Percentiles rank a stretch among this genome's conserved stretches.
phyloP scores from a whole-genome alignment of 2,113 vertebrate genomes.

The Lophius piscatorius region DNA sequence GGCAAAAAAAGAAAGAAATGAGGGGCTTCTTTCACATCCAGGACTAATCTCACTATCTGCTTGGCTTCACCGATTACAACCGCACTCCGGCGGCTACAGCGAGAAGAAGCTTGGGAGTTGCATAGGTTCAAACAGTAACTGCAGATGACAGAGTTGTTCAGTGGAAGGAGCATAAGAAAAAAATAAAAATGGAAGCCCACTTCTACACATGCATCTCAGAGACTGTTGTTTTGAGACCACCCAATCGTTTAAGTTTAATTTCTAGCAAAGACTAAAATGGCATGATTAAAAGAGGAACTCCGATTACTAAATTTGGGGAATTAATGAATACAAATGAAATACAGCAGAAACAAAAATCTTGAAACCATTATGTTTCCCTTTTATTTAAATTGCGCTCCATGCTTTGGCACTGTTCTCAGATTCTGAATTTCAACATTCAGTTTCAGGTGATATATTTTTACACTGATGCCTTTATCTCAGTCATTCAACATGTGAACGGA shows the following conservation, averaged over 20 bases:
- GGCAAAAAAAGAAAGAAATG: conserved; percentile 57
- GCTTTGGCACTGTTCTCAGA: conserved; percentile 9
- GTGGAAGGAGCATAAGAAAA: conserved; percentile 30
- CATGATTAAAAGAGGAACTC: too few species aligned
- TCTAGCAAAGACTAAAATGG: too few species aligned
- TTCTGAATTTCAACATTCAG: not conserved
- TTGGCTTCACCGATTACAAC: conserved; percentile 57
- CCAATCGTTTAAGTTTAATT: too few species aligned
- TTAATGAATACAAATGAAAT: not conserved
- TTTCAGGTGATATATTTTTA: not conserved
- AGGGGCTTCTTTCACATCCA: conserved; percentile 60
- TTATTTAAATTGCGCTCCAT: not conserved
- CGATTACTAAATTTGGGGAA: too few species aligned
- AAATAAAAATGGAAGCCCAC: not conserved
- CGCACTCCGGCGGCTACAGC: conserved; percentile 61
- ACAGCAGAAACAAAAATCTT: not conserved
- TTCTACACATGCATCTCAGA: too few species aligned
- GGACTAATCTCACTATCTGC: conserved; percentile 57
- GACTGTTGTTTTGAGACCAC: too few species aligned
- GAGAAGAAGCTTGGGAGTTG: conserved; percentile 70
- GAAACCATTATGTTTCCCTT: not conserved
- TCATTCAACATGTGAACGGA: not conserved
- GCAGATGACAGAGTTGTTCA: conserved; percentile 58
- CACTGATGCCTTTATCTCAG: not conserved
- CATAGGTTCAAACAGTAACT: conserved; percentile 78